A percentile compares a stretch with the other conserved stretches of the same genome.
phyloP scores from a whole-genome alignment of 1,140 invertebrate species.

The Sminthurinus signatus region DNA sequence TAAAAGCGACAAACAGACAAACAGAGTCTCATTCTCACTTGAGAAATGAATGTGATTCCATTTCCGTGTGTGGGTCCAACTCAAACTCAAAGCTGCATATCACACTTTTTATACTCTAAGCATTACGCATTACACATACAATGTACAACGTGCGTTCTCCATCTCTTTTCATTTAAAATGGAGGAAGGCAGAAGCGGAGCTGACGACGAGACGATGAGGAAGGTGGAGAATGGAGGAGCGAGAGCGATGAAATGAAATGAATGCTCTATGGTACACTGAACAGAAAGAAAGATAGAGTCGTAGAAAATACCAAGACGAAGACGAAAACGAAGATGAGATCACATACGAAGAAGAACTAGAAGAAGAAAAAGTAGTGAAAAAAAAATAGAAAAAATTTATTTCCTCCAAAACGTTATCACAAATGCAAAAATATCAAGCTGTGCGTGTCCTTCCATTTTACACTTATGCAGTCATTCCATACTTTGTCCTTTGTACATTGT shows the following conservation, averaged over 20 bases:
- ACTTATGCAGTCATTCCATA: neutral
- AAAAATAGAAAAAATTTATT: conserved; percentile 2
- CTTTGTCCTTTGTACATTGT: too few species aligned
- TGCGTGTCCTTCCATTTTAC: neutral
- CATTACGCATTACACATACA: too few species aligned
- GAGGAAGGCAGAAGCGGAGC: too few species aligned
- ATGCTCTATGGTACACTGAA: neutral
- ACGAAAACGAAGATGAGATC: too few species aligned
- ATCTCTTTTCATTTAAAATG: neutral
- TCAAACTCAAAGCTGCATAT: too few species aligned
- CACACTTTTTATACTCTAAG: too few species aligned
- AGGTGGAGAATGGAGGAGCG: neutral
- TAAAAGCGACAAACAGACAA: too few species aligned
- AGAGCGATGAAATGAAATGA: neutral
- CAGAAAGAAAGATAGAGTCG: neutral
- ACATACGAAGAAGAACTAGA: too few species aligned
- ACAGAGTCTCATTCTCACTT: neutral
- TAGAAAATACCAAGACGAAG: too few species aligned
- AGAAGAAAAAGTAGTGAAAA: neutral
- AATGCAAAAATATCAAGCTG: conserved; percentile 23
- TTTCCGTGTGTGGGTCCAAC: neutral
- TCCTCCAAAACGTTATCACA: conserved; percentile 13
- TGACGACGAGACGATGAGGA: too few species aligned
- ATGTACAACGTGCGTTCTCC: neutral
- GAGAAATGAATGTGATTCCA: conserved; percentile 14